Evolutionary conservation across 1,140 invertebrate species (phyloP).

Genomic region (Globodera rostochiensis): DNA sequence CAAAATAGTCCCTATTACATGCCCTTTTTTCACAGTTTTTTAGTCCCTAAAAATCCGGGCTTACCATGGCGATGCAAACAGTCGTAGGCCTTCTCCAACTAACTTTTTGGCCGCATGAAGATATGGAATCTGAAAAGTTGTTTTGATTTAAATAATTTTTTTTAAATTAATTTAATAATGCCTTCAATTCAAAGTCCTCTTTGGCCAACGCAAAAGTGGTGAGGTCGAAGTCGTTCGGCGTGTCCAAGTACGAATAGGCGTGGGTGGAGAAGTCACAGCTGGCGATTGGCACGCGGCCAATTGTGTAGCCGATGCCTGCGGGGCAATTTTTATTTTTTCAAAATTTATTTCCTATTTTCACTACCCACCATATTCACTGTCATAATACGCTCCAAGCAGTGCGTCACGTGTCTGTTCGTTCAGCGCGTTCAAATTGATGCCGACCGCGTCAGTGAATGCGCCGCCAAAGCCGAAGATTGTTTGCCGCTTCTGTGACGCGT

Average conservation of each 20-base stretch:
- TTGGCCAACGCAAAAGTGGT: slow-evolving; percentile 73
- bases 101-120: slow-evolving; percentile 11
- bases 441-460: slow-evolving; percentile 69
- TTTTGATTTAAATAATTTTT: too few relatives aligned
- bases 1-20: too few relatives aligned
- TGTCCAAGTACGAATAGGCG: slow-evolving; percentile 75
- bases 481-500: slow-evolving; percentile 49
- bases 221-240: slow-evolving; percentile 71
- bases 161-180: too few relatives aligned
- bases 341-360: too few relatives aligned
- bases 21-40: too few relatives aligned
- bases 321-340: too few relatives aligned
- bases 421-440: slow-evolving; percentile 63
- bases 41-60: too few relatives aligned
- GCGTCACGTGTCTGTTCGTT: slow-evolving; percentile 8
- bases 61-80: slow-evolving; percentile 71
- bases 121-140: slow-evolving; percentile 9
- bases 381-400: slow-evolving; percentile 36
- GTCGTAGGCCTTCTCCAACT: neutral
- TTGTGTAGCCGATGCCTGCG: slow-evolving; percentile 74
- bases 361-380: neutral
- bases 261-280: slow-evolving; percentile 80
- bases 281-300: slow-evolving; percentile 79
- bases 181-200: slow-evolving; percentile 75
- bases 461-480: slow-evolving; percentile 68